Percentiles rank a stretch among this genome's conserved stretches.
Evolutionary conservation across 2,113 vertebrate genomes (phyloP).

Genomic region (Oryzias woworae): DNA sequence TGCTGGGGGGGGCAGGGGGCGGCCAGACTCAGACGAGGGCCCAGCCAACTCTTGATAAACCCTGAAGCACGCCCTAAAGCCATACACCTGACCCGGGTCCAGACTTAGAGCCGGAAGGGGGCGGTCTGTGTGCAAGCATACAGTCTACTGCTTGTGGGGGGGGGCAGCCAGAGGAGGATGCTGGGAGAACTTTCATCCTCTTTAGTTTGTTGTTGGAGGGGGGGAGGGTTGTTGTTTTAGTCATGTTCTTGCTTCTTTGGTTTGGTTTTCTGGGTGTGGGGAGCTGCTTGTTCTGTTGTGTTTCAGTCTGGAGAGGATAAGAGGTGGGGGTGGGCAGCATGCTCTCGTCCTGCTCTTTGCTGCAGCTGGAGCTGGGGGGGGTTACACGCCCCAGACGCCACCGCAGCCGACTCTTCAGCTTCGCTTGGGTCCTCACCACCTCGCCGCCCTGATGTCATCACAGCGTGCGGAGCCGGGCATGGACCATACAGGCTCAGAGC

Average conservation of each 20-base stretch:
- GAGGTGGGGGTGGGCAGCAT: constrained; percentile 47
- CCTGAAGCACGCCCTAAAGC: constrained; percentile 86
- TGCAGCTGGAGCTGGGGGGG: too few species aligned
- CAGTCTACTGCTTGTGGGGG: constrained; percentile 77
- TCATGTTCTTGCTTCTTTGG: constrained; percentile 76
- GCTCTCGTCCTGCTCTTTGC: constrained; percentile 15
- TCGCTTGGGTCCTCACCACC: too few species aligned
- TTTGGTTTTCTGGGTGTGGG: constrained; percentile 79
- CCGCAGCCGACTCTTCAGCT: too few species aligned
- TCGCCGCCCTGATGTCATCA: too few species aligned
- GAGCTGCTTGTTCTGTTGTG: constrained; percentile 69
- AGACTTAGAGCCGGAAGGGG: constrained; percentile 38
- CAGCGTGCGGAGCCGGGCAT: too few species aligned
- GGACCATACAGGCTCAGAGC: too few species aligned
- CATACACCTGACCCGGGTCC: constrained; percentile 77
- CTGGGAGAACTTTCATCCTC: constrained; percentile 64
- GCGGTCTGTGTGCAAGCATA: too few species aligned
- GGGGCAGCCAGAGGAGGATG: constrained; percentile 56
- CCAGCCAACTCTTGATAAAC: constrained; percentile 95
- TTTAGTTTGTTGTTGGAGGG: constrained; percentile 65
- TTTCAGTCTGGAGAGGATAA: constrained; percentile 66
- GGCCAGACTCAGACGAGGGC: constrained; percentile 82
- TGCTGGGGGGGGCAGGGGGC: constrained; percentile 75
- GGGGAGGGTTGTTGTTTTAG: constrained; percentile 76
- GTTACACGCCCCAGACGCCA: too few species aligned